A percentile compares a stretch with the other conserved stretches of the same genome.
These are phyloP conservation scores for Crossocerus cetratus DNA, from an alignment of 2,888 invertebrate genomes.

Conservation along the genomic window DNA sequence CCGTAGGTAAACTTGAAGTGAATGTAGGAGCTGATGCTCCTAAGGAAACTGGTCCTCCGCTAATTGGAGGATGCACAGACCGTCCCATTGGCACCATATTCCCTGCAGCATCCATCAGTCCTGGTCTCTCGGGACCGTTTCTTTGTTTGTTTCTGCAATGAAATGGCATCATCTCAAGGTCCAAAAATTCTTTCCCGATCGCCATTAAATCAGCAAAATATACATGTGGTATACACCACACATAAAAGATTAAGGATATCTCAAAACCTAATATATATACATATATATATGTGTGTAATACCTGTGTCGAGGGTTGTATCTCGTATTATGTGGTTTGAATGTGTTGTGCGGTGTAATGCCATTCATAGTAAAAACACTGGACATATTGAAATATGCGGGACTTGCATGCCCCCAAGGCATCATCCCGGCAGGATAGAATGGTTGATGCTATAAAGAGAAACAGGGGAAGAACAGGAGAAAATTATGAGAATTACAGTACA, in stretches of 20 bases:
- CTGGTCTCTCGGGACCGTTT: slow-evolving; percentile 71
- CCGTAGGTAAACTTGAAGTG: slow-evolving; percentile 68
- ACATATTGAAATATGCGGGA: slow-evolving; percentile 82
- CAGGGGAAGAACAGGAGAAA: slow-evolving; percentile 12
- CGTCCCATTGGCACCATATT: slow-evolving; percentile 71
- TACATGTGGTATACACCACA: neutral
- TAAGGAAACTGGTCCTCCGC: slow-evolving; percentile 60
- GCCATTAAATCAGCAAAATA: no score
- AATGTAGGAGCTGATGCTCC: slow-evolving; percentile 64
- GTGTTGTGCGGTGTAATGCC: slow-evolving; percentile 84
- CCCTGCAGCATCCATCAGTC: slow-evolving; percentile 61
- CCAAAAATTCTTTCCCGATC: neutral
- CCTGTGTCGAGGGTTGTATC: slow-evolving; percentile 76
- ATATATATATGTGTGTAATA: no score
- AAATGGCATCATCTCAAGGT: neutral
- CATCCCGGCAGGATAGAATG: slow-evolving; percentile 81
- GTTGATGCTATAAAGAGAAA: slow-evolving; percentile 79
- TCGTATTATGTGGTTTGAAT: slow-evolving; percentile 80
- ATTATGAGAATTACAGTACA: no score
- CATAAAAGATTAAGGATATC: neutral
- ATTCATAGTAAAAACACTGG: slow-evolving; percentile 85
- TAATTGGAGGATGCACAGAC: slow-evolving; percentile 68
- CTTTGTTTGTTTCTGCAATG: slow-evolving; percentile 72
- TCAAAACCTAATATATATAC: slow-evolving; percentile 11
- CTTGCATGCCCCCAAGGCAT: slow-evolving; percentile 79